Evolutionary conservation across 1,140 invertebrate genomes (phyloP).

Genomic region (Reticulitermes speratus): DNA sequence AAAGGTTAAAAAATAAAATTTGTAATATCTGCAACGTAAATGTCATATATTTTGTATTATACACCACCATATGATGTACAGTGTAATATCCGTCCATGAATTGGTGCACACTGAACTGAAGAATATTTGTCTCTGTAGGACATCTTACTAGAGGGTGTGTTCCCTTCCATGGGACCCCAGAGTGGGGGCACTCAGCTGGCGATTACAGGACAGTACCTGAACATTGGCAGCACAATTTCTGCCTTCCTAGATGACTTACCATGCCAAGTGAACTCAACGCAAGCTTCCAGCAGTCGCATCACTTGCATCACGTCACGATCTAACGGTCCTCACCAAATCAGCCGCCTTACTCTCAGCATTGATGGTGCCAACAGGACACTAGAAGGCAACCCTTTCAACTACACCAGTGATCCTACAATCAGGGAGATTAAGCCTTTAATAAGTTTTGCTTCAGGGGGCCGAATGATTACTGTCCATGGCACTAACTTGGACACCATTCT

Average conservation of each 20-base stretch:
- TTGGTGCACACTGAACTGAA: no score
- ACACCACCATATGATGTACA: no score
- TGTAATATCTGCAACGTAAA: no score
- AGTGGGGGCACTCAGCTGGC: conserved; percentile 92
- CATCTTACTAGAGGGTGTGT: conserved; percentile 75
- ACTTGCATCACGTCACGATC: conserved; percentile 82
- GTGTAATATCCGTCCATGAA: no score
- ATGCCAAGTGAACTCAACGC: conserved; percentile 83
- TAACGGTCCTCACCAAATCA: conserved; percentile 53
- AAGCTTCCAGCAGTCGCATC: conserved; percentile 84
- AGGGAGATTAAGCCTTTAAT: conserved; percentile 87
- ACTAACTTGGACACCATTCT: conserved; percentile 89
- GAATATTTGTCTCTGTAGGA: conserved; percentile 50
- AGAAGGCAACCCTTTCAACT: conserved; percentile 73
- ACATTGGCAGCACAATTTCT: conserved; percentile 87
- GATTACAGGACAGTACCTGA: conserved; percentile 86
- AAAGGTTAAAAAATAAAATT: no score
- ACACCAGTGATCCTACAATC: conserved; percentile 90
- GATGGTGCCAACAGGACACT: conserved; percentile 76
- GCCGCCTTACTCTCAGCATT: conserved; percentile 71
- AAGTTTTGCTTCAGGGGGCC: conserved; percentile 88
- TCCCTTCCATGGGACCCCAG: conserved; percentile 84
- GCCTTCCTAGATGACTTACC: conserved; percentile 86
- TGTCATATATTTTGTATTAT: no score
- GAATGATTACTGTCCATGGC: conserved; percentile 90